A percentile compares a stretch with the other conserved stretches of the same genome.
Conservation (phyloP, 2,113 vertebrate genomes). For the Hemiscyllium ocellatum region DNA sequence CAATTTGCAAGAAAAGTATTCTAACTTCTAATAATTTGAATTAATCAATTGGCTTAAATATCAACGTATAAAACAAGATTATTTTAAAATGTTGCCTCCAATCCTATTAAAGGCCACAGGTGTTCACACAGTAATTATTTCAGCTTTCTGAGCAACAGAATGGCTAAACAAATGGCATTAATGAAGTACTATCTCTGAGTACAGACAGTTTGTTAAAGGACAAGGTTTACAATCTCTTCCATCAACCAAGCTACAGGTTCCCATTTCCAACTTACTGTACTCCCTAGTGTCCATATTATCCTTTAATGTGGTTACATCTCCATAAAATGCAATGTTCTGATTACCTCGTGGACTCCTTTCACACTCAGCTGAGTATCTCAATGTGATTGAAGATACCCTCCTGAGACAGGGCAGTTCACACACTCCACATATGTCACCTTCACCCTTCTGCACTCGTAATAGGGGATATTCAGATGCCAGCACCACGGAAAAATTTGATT, state of each 20-base stretch:
- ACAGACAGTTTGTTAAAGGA: background rate
- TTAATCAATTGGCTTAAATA: background rate
- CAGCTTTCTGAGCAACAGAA: slow-evolving; percentile 25
- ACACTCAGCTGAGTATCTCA: slow-evolving; percentile 36
- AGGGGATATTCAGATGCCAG: background rate
- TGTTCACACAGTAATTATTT: slow-evolving; percentile 22
- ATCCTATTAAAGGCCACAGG: background rate
- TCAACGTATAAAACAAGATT: background rate
- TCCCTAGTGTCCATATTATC: slow-evolving; percentile 34
- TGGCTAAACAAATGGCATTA: slow-evolving; percentile 23
- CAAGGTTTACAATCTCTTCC: background rate
- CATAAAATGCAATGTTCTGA: slow-evolving; percentile 27
- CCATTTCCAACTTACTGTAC: slow-evolving; percentile 7
- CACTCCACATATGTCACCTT: background rate
- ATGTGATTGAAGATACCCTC: slow-evolving; percentile 25
- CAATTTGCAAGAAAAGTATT: background rate
- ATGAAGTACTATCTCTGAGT: background rate
- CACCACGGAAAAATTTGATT: background rate
- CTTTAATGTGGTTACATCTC: slow-evolving; percentile 31
- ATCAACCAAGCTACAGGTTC: slow-evolving; percentile 14
- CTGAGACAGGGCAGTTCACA: slow-evolving; percentile 16
- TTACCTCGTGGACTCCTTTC: slow-evolving; percentile 10
- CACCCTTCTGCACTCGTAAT: background rate
- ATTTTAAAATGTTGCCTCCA: background rate
- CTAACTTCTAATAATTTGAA: background rate